These are phyloP conservation scores for Villa cingulata DNA, from an alignment of 2,888 invertebrate genomes.

Conservation along the genomic window DNA sequence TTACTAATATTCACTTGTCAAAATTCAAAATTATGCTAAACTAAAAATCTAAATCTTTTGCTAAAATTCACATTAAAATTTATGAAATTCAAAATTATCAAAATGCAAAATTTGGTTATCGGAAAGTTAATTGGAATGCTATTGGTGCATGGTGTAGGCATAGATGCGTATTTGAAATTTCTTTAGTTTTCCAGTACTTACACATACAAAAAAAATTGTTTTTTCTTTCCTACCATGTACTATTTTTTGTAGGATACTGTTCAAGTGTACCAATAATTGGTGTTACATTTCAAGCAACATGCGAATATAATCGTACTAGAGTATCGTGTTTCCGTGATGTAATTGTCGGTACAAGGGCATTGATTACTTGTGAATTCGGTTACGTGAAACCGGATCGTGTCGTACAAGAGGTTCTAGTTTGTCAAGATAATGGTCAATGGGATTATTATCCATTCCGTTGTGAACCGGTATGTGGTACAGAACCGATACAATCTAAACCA, in stretches of 20 bases:
- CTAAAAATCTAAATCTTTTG: too few species aligned
- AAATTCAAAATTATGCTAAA: too few species aligned
- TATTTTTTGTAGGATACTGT: neutral
- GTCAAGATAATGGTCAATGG: constrained; percentile 22
- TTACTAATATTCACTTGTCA: too few species aligned
- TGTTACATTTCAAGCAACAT: constrained; percentile 7
- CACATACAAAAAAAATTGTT: too few species aligned
- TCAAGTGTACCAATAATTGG: neutral
- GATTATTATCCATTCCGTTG: constrained; percentile 18
- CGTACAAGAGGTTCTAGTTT: constrained; percentile 10
- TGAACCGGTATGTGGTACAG: constrained; percentile 21
- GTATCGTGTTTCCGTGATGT: constrained; percentile 12
- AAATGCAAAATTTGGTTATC: too few species aligned
- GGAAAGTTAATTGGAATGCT: too few species aligned
- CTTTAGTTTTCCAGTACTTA: too few species aligned
- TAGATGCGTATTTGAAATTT: too few species aligned
- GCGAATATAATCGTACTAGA: constrained; percentile 4
- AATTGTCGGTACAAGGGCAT: constrained; percentile 14
- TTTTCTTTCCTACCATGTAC: too few species aligned
- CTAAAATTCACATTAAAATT: too few species aligned
- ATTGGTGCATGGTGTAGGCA: too few species aligned
- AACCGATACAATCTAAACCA: constrained; percentile 2
- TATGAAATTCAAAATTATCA: too few species aligned
- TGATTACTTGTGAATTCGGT: constrained; percentile 10
- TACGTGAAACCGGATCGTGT: constrained; percentile 4